phyloP scores from a whole-genome alignment of 2,113 vertebrate species.

The Neoarius graeffei region DNA sequence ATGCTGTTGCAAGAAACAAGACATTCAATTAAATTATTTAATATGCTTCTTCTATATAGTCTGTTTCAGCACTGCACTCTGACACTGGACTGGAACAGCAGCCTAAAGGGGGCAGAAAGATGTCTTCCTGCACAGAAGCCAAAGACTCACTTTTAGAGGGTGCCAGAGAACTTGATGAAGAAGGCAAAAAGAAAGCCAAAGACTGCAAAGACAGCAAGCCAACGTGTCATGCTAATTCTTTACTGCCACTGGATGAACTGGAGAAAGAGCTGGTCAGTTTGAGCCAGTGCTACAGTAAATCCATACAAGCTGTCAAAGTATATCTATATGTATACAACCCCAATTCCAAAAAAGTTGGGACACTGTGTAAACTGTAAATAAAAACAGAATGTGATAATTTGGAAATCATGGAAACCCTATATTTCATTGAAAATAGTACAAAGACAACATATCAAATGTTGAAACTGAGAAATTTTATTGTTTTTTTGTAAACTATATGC shows the following conservation, averaged over 20 bases:
- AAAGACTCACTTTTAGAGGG: slow-evolving; percentile 51
- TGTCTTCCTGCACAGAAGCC: slow-evolving; percentile 43
- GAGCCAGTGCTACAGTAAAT: background rate
- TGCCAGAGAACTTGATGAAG: slow-evolving; percentile 62
- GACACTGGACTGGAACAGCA: slow-evolving; percentile 55
- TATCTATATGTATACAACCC: too few species aligned
- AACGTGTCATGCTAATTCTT: background rate
- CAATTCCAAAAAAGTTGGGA: too few species aligned
- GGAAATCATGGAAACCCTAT: too few species aligned
- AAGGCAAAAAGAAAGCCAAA: slow-evolving; percentile 57
- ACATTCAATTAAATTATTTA: background rate
- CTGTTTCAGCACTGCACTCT: background rate
- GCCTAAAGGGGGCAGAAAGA: slow-evolving; percentile 51
- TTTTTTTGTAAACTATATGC: too few species aligned
- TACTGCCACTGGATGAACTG: slow-evolving; percentile 35
- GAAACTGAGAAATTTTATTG: too few species aligned
- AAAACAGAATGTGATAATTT: too few species aligned
- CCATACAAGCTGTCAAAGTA: background rate
- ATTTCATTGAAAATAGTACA: too few species aligned
- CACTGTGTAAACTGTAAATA: too few species aligned
- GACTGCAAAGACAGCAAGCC: slow-evolving; percentile 34
- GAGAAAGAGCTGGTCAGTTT: slow-evolving; percentile 61
- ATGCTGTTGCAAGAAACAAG: background rate
- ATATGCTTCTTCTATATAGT: slow-evolving; percentile 42
- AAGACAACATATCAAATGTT: too few species aligned